Percentiles rank a stretch among this genome's conserved stretches.
Conservation (phyloP, 2,797 vertebrate species). For the Holocentrus rufus region DNA sequence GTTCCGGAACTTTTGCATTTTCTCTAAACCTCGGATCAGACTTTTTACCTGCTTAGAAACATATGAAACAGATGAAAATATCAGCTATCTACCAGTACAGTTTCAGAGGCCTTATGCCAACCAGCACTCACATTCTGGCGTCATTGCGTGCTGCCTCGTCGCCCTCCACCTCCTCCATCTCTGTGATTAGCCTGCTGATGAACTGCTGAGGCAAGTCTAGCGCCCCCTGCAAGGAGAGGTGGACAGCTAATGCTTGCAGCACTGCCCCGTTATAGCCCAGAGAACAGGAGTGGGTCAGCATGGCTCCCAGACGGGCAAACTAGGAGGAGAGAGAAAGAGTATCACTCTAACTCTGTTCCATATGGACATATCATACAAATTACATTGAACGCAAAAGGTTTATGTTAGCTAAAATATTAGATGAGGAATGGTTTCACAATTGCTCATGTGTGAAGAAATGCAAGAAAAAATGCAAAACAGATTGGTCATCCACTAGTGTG, state of each 20-base stretch:
- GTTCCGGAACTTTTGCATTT: too few species aligned
- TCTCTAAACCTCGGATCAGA: too few species aligned
- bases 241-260: conserved; percentile 94
- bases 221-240: conserved; percentile 90
- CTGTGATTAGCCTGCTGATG: conserved; percentile 88
- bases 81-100: neutral
- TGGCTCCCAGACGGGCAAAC: conserved; percentile 90
- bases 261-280: conserved; percentile 97
- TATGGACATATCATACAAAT: neutral
- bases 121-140: conserved; percentile 88
- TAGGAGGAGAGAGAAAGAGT: conserved; percentile 55
- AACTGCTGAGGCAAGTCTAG: conserved; percentile 86
- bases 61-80: neutral
- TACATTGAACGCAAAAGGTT: too few species aligned
- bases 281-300: conserved; percentile 96
- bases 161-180: conserved; percentile 93
- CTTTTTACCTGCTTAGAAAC: neutral
- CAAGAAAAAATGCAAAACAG: too few species aligned
- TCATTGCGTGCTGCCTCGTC: conserved; percentile 87
- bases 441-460: too few species aligned
- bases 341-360: neutral
- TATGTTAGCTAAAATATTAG: too few species aligned
- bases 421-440: too few species aligned
- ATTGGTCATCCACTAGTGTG: too few species aligned
- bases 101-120: neutral